Evolutionary conservation across 2,113 vertebrate genomes (phyloP), one percentile per base, ranked within the genome.

Genomic region (Setophaga coronata): DNA sequence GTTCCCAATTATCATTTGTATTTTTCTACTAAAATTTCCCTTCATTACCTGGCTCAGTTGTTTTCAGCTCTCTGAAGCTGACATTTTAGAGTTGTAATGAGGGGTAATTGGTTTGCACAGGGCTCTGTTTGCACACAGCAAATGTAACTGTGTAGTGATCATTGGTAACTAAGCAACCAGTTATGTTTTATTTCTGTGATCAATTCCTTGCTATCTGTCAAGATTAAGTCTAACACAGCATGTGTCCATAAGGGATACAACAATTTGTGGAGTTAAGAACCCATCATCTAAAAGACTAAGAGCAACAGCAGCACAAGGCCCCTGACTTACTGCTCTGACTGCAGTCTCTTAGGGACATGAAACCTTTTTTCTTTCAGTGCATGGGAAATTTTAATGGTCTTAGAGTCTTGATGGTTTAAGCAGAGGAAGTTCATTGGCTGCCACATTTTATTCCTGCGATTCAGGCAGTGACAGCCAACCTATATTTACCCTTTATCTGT

Each of bases 101-200:
- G 47, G 40, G 93, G 70, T 96, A 96, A 96, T 95, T 95, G 93
- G 73, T 82, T 87, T 89, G 73, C 25, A 67, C 69, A 72, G 94
- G 57, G 89, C 81, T 89, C 25, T 94, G 89, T 95, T 95, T 95
- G 94, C 91, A 96, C 77, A 95, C 91, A 92, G 87, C 77, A 60
- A 91, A 82, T 87, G 60, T 38, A 91, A 71, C 84, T 48, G 40
- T 60, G 81, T 71, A 36, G 61, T 47, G 61, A 92, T 95, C 89
- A 48, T 15, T 94, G 93, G 95, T 96, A 91, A 82, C 96, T 82
- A 96, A 95, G 96, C 95, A 96, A 97, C 94, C 73, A 91, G 95
- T 82, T 95, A 82, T 71, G 77, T 67, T 89, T 97, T 94, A 91
- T 82, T 96, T 94, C 93, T 89, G 48, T 79, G 89, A 95, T 96